Evolutionary conservation across 2,113 vertebrate genomes (phyloP).

Genomic region (Sardina pilchardus): DNA sequence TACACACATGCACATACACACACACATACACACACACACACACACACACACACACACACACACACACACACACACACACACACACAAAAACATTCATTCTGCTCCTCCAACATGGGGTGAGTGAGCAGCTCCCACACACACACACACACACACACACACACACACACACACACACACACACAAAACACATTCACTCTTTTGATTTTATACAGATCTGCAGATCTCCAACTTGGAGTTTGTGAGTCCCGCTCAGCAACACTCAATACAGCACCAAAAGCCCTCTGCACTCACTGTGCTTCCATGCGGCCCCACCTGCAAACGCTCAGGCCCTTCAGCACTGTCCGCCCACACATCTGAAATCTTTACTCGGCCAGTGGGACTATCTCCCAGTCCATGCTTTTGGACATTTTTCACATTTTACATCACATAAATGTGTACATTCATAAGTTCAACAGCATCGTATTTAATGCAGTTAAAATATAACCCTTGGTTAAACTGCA

Average conservation of each 20-base stretch:
- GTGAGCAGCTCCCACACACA: no score
- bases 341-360: background rate
- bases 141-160: no score
- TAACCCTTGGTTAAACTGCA: background rate
- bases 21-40: no score
- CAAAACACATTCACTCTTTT: no score
- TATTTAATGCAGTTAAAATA: background rate
- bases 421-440: background rate
- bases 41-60: no score
- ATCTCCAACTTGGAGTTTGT: slow-evolving; percentile 90
- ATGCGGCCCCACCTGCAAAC: background rate
- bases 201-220: slow-evolving; percentile 83
- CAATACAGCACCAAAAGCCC: background rate
- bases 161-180: no score
- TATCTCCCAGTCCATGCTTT: background rate
- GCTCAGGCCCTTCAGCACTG: background rate
- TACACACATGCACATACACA: no score
- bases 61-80: no score
- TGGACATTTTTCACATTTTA: background rate
- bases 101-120: no score
- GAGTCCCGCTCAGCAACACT: background rate
- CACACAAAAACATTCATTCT: background rate
- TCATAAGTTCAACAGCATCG: background rate
- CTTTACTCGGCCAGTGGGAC: background rate
- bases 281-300: background rate